Base-by-base conservation (phyloP, 2,888 invertebrate species). In the Automeris io region DNA sequence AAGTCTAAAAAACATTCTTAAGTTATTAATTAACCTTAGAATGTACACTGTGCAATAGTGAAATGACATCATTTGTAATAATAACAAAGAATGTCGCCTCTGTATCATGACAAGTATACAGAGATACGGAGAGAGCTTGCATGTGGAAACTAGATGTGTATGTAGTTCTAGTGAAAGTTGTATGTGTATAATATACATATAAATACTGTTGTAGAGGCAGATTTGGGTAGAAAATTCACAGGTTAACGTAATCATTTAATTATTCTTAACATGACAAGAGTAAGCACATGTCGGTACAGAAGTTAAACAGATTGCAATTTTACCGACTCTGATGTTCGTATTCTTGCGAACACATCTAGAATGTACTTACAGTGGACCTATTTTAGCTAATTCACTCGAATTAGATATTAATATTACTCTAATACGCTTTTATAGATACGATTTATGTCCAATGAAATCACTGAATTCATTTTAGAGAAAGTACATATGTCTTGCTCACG, bases 401-500 rank as follows among this genome's bases (percentile, higher is more conserved):
- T 61, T 66, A 76, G 61, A 68, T 70, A 61, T 68, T 71, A 56
- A 56, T 56, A 51, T 62, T 67, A 69, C 68, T 65, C 68, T 64
- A 51, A 59, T 64, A 59, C 61, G 66, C 66, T 68, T 66, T 58
- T 49, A 47, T 49, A 45, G 34, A 42, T 46, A 42, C 36, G 47
- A 45, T 39, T 52, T 51, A 51, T 53, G 52, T 50, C 58, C 61
- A 64, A 63, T 61, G 6, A 29, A n/a, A 63, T 60, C 59, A 47
- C 55, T 59, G 58, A 63, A 65, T n/a, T 57, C 62, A 61, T 59
- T 60, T 65, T 59, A 53, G 48, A 58, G 54, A 69, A 79, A 83
- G 85, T 85, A 85, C 83, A 85, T 83, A 85, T 71, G 65, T 61
- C 62, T 79, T 83, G 85, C 85, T 85, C 83, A 83, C 51, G 71